A percentile compares a stretch with the other conserved stretches of the same genome.
Evolutionary conservation across 1,140 invertebrate species (phyloP).

Genomic region (Berghia stephanieae): DNA sequence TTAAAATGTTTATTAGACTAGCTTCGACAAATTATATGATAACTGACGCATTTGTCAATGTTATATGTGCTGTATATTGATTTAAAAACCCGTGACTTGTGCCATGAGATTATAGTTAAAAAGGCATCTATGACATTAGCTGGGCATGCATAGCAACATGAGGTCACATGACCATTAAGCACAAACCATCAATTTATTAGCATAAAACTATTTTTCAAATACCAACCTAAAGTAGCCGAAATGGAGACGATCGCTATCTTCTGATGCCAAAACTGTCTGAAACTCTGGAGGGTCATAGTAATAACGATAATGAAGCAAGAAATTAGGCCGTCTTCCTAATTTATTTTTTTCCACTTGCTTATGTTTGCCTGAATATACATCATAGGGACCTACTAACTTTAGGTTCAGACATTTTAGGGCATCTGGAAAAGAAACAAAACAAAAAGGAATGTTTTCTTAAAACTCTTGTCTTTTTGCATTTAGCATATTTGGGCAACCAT

Average conservation of each 20-base stretch:
- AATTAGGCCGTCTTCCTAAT: conserved; percentile 73
- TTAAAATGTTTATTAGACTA: no score
- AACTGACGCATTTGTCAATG: no score
- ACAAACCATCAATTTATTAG: conserved; percentile 2
- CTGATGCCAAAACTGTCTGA: conserved; percentile 70
- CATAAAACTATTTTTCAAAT: neutral
- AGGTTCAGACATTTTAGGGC: conserved; percentile 76
- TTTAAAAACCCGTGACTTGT: no score
- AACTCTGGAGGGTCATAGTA: conserved; percentile 95
- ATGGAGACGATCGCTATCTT: conserved; percentile 78
- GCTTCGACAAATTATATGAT: no score
- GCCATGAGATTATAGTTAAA: no score
- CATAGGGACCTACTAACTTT: conserved; percentile 85
- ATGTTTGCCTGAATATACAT: conserved; percentile 79
- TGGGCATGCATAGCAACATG: no score
- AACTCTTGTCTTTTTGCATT: neutral
- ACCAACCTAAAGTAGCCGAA: conserved; percentile 83
- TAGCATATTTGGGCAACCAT: neutral
- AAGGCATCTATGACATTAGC: no score
- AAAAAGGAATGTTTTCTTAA: neutral
- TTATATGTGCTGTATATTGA: no score
- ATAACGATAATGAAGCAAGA: conserved; percentile 82
- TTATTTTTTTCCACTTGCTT: conserved; percentile 67
- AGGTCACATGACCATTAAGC: no score
- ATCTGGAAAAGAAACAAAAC: conserved; percentile 64